Evolutionary conservation across 1,140 invertebrate genomes (phyloP), one percentile per base, ranked within the genome.

Genomic region (Leptinotarsa texana): DNA sequence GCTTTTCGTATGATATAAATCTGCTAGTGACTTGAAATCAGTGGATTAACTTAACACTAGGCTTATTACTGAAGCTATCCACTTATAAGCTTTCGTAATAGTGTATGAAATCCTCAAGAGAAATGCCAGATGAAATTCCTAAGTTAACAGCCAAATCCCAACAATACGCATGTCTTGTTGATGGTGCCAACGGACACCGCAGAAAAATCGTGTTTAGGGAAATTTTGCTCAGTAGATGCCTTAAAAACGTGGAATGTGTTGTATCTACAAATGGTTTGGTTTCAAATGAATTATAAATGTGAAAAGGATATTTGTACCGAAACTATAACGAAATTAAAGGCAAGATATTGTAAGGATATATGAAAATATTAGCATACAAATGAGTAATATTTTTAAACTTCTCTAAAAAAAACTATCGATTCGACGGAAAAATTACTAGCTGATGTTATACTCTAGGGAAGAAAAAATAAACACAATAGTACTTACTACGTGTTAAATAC

Each of bases 1-100:
- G 63, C 74, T 57, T 77, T 76, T 74, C 75, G 69, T 51, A 57
- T 71, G 21, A 24, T 33, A 27, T 57, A 62, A 22, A 21, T 57
- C 18, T 47, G 66, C 21, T 62, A 73, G 65, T 67, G 42, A 73
- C 48, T 57, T 67, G 21, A 73, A 68, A 73, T 57, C 24, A 51
- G 22, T 68, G 27, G 51, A 63, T 48, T 67, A 61, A 6, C 65
- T 67, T 57, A 49, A 73, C 27, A 73, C 18, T 17, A 66, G 63
- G 63, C 33, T 24, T 27, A 17, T 66, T 66, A 66, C 17, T 24
- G 63, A 66, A 66, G 63, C 63, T 66, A 66, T 66, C 66, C 24
- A 66, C 18, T 68, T 27, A 47, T 42, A 68, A 68, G 66, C 33
- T 68, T 47, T 18, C 17, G 24, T 57, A 18, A 57, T 57, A 42